These are phyloP conservation scores for Trichomalopsis sarcophagae DNA, from an alignment of 1,140 invertebrate species.

Conservation along the genomic window DNA sequence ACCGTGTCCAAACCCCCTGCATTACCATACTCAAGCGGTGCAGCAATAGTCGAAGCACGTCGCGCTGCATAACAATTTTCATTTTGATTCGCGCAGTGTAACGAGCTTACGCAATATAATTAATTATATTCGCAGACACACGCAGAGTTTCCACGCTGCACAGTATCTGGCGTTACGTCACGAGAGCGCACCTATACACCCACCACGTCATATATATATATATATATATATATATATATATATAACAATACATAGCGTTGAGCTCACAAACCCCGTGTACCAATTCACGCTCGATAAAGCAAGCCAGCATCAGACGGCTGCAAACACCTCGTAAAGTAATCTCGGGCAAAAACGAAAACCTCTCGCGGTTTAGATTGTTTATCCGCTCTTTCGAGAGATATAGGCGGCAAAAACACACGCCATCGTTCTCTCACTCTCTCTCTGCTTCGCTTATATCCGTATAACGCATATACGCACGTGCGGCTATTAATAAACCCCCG, in stretches of 20 bases:
- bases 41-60: neutral
- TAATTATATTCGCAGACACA: neutral
- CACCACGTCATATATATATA: neutral
- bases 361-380: neutral
- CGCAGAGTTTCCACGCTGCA: neutral
- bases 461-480: neutral
- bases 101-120: slow-evolving; percentile 1
- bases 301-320: neutral
- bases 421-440: no score
- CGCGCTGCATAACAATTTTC: neutral
- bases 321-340: neutral
- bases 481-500: neutral
- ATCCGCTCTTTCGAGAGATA: neutral
- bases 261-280: neutral
- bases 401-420: no score
- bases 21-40: neutral
- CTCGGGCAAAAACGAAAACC: neutral
- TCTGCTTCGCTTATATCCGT: neutral
- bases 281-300: neutral
- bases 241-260: neutral
- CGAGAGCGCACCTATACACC: neutral
- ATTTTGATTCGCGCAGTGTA: neutral
- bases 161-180: neutral
- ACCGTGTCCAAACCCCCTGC: neutral
- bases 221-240: no score